Evolutionary conservation across 2,888 invertebrate species (phyloP).

Genomic region (Calameuta filiformis): DNA sequence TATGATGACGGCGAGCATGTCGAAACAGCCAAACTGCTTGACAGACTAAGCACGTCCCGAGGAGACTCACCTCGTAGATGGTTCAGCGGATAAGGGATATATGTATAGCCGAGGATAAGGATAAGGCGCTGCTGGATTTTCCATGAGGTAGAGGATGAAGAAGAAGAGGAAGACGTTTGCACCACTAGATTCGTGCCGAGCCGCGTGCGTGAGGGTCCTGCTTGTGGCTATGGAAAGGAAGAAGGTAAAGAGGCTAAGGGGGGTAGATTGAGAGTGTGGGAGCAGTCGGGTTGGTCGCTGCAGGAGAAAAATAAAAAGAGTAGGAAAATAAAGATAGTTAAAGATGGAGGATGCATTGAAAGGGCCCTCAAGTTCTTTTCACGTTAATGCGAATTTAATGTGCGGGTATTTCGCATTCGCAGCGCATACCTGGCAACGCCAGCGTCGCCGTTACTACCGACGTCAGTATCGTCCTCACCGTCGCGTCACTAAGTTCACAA

Average conservation of each 20-base stretch:
- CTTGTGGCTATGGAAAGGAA: not conserved
- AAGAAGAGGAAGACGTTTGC: not conserved
- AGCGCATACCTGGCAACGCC: not conserved
- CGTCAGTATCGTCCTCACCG: not conserved
- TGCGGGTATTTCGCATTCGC: constrained; percentile 16
- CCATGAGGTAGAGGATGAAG: not conserved
- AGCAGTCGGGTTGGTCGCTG: not conserved
- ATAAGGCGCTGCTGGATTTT: not conserved
- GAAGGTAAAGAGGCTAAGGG: not conserved
- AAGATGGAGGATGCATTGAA: constrained; percentile 15
- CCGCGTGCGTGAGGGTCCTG: not conserved
- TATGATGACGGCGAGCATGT: constrained; percentile 4
- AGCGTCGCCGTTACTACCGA: not conserved
- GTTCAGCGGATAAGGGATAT: not conserved
- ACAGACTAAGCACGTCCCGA: not conserved
- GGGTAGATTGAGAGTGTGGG: not conserved
- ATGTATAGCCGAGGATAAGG: not conserved
- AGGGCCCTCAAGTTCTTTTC: constrained; percentile 21
- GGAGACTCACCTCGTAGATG: not conserved
- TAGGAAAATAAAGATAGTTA: constrained; percentile 22
- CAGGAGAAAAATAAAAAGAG: not conserved
- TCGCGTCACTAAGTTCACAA: not conserved
- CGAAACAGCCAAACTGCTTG: not conserved
- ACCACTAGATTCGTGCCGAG: not conserved
- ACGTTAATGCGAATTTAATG: constrained; percentile 46